Evolutionary conservation across 2,888 invertebrate species (phyloP), one percentile per base, ranked within the genome.

Genomic region (Carterocephalus palaemon): DNA sequence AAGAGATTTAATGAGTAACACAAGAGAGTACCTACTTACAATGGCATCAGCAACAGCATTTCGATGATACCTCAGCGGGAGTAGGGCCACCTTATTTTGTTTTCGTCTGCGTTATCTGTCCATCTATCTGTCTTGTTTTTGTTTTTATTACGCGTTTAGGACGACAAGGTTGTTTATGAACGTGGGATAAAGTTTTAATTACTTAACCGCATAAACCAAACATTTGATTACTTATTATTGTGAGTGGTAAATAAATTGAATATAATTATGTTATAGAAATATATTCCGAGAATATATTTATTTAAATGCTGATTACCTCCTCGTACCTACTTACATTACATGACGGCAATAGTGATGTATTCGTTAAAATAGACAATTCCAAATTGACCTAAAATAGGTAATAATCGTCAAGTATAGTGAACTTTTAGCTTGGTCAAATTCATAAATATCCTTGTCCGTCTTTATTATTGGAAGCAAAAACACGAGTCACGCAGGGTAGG

Each of bases 61-160:
- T n/a, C n/a, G n/a, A n/a, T n/a, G n/a, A n/a, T n/a, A 49, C 42
- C 45, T 56, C 47, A 50, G 48, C 48, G 47, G 48, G 43, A 42
- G 24, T 55, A 52, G 54, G 52, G 54, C 63, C 60, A 67, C 62
- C 64, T 77, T 77, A 62, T 78, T 77, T 79, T 75, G 57, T 72
- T 79, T 84, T 75, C 55, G 51, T 60, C 57, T 67, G 60, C 67
- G 58, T 62, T 64, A 70, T 82, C 79, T 83, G 67, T 83, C 77
- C 74, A 67, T 75, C 80, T 84, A 54, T 83, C 82, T 81, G 56
- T 83, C 77, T 79, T 84, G 59, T 84, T 75, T n/a, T 75, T 77
- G 74, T 64, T 77, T 77, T 81, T 72, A 56, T 59, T 54, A 60
- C 58, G 53, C 22, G 12, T 37, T n/a, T n/a, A 43, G 13, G 6